These are phyloP conservation scores for Chaetodon auriga DNA, from an alignment of 2,113 vertebrate species.

Conservation along the genomic window DNA sequence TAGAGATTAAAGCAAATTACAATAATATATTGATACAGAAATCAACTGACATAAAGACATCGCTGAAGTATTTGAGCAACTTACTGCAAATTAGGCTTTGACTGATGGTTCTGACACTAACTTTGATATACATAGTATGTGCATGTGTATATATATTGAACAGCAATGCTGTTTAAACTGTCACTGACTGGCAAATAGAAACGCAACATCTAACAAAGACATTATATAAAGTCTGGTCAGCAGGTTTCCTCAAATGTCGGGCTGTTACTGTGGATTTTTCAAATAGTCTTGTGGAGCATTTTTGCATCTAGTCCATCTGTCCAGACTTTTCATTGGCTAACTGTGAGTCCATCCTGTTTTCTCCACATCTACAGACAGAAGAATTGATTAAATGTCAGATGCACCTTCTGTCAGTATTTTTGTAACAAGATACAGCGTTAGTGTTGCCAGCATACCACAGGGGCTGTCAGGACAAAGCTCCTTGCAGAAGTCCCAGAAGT, in stretches of 20 bases:
- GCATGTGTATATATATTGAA: neutral
- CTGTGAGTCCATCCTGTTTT: neutral
- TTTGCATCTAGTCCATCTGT: neutral
- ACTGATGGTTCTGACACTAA: neutral
- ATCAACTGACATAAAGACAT: neutral
- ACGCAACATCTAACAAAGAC: neutral
- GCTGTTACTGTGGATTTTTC: neutral
- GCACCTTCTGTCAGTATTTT: neutral
- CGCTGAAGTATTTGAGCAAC: neutral
- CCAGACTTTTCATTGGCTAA: slow-evolving; percentile 1
- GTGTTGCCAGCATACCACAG: slow-evolving; percentile 81
- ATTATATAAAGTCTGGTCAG: neutral
- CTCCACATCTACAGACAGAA: neutral
- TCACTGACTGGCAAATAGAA: neutral
- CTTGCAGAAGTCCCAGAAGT: slow-evolving; percentile 95
- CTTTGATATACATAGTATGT: too few relatives aligned
- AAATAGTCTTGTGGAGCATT: neutral
- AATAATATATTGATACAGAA: neutral
- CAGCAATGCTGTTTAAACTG: neutral
- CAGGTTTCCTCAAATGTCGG: slow-evolving; percentile 9
- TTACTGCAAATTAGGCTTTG: neutral
- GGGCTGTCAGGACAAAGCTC: slow-evolving; percentile 88
- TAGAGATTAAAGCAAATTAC: slow-evolving; percentile 26
- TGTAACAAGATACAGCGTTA: neutral
- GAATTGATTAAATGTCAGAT: slow-evolving; percentile 27